Conservation (phyloP, 1,140 invertebrate species). For the Caerostris darwini region DNA sequence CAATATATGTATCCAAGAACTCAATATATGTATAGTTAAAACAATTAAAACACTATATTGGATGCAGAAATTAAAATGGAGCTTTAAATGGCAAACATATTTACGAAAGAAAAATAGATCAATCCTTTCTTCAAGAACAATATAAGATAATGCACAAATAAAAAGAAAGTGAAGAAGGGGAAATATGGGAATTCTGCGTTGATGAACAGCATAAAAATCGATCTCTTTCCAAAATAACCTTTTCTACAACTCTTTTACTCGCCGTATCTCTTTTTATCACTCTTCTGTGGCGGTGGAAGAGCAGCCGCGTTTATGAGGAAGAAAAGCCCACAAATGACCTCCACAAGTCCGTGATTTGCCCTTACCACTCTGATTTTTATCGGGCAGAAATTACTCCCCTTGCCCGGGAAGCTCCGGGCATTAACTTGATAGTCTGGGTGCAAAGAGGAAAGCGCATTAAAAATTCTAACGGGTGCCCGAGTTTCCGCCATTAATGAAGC, state of each 20-base stretch:
- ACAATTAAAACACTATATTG: too few species aligned
- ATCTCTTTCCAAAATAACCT: slow-evolving; percentile 69
- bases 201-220: slow-evolving; percentile 72
- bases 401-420: slow-evolving; percentile 35
- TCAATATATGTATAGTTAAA: too few species aligned
- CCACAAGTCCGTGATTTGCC: slow-evolving; percentile 34
- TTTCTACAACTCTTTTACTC: slow-evolving; percentile 66
- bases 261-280: slow-evolving; percentile 63
- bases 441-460: slow-evolving; percentile 56
- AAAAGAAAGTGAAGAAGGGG: not conserved
- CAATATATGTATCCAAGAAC: too few species aligned
- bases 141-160: not conserved
- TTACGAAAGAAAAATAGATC: too few species aligned
- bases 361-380: slow-evolving; percentile 67
- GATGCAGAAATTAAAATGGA: too few species aligned
- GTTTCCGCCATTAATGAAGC: slow-evolving; percentile 42
- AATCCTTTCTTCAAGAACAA: not conserved
- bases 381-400: slow-evolving; percentile 61
- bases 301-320: slow-evolving; percentile 50
- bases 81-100: too few species aligned
- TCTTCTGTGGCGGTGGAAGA: slow-evolving; percentile 8
- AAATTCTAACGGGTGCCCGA: slow-evolving; percentile 64
- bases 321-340: slow-evolving; percentile 65
- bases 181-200: slow-evolving; percentile 21
- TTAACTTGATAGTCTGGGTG: slow-evolving; percentile 59